Conservation (phyloP, 2,797 vertebrate species). For the Valencia hispanica region DNA sequence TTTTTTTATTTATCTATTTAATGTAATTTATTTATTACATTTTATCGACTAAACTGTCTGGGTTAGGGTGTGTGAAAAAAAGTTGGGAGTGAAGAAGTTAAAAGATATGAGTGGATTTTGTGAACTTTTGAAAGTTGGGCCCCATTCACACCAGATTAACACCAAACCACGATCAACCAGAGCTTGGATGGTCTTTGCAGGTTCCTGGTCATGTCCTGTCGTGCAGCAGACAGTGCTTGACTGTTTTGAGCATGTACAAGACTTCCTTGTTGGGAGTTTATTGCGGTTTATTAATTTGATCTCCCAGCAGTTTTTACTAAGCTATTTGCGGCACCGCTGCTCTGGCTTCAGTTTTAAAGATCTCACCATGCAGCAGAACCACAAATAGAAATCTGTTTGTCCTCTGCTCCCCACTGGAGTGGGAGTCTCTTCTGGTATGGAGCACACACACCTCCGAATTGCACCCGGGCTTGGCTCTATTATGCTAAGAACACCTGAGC, state of each 20-base stretch:
- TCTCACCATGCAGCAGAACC: background rate
- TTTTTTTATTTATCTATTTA: background rate
- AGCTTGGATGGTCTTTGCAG: background rate
- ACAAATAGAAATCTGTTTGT: background rate
- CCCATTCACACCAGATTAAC: background rate
- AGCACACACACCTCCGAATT: background rate
- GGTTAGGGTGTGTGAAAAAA: background rate
- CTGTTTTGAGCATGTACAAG: background rate
- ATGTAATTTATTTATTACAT: background rate
- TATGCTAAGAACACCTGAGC: background rate
- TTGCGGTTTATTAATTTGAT: background rate
- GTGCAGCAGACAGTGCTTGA: background rate
- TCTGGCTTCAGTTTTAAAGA: too few relatives aligned
- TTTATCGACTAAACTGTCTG: background rate
- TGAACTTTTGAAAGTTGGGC: background rate
- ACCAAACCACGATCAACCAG: too few relatives aligned
- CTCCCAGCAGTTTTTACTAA: too few relatives aligned
- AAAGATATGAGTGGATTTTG: background rate
- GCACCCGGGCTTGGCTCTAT: background rate
- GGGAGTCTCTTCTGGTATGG: background rate
- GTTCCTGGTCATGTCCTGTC: too few relatives aligned
- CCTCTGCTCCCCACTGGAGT: too few relatives aligned
- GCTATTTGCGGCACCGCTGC: too few relatives aligned
- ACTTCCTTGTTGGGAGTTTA: background rate
- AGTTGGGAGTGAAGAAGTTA: background rate